phyloP scores from a whole-genome alignment of 2,888 invertebrate species.

The Stomorhina lunata region DNA sequence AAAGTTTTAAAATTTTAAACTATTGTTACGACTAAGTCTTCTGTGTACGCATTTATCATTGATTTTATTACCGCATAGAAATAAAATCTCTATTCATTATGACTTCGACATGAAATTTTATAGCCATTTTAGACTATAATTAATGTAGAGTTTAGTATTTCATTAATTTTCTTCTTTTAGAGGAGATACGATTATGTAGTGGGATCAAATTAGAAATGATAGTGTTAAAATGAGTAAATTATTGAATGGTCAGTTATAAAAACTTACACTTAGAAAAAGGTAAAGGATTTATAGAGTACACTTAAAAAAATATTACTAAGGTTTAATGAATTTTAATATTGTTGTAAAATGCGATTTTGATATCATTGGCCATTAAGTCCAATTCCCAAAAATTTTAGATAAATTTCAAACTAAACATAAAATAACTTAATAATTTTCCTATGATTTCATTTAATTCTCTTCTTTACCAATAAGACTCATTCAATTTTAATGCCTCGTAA shows the following conservation, averaged over 20 bases:
- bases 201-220: background rate
- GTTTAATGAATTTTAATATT: too few species aligned
- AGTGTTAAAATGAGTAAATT: background rate
- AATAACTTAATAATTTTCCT: too few species aligned
- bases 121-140: background rate
- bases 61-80: slow-evolving; percentile 32
- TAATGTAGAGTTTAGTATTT: background rate
- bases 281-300: too few species aligned
- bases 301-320: too few species aligned
- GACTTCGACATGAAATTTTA: background rate
- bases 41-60: slow-evolving; percentile 47
- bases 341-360: too few species aligned
- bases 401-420: too few species aligned
- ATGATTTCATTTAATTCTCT: too few species aligned
- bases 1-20: slow-evolving; percentile 15
- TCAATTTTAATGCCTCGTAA: slow-evolving; percentile 27
- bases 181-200: background rate
- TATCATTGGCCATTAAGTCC: too few species aligned
- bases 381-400: too few species aligned
- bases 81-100: slow-evolving; percentile 15
- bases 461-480: background rate
- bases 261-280: background rate
- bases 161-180: background rate
- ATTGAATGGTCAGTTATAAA: background rate
- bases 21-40: slow-evolving; percentile 26